These are phyloP conservation scores for Lates calcarifer DNA, from an alignment of 2,113 vertebrate genomes.

Conservation along the genomic window DNA sequence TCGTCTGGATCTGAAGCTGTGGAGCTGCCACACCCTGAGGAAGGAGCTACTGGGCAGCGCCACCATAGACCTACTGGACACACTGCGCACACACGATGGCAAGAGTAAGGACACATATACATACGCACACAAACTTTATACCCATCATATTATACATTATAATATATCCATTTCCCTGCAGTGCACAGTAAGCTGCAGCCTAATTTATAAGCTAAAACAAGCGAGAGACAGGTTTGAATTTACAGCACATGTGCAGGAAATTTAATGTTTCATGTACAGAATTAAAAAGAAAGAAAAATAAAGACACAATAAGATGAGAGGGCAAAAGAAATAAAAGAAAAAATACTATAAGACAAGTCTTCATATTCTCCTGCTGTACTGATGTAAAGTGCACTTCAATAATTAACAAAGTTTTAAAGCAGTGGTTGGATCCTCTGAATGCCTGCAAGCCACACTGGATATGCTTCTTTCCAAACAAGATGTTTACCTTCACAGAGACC, in stretches of 20 bases:
- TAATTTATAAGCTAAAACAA: background rate
- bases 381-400: background rate
- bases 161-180: too few relatives aligned
- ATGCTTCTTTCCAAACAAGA: too few relatives aligned
- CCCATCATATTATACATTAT: too few relatives aligned
- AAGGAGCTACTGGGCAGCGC: conserved; percentile 94
- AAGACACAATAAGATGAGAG: background rate
- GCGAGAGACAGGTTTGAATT: background rate
- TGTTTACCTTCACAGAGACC: background rate
- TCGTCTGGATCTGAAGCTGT: conserved; percentile 93
- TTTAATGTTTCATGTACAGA: background rate
- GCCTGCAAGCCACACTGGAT: too few relatives aligned
- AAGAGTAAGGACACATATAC: conserved; percentile 83
- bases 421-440: too few relatives aligned
- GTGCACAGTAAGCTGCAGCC: too few relatives aligned
- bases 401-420: background rate
- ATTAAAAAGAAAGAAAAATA: background rate
- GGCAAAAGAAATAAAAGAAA: background rate
- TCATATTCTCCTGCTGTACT: background rate
- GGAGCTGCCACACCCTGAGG: conserved; percentile 95
- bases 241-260: background rate
- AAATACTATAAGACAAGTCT: background rate
- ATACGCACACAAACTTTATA: background rate
- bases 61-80: conserved; percentile 89
- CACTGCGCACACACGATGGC: conserved; percentile 89